Evolutionary conservation across 2,888 invertebrate genomes (phyloP).

Genomic region (Athalia cordata): DNA sequence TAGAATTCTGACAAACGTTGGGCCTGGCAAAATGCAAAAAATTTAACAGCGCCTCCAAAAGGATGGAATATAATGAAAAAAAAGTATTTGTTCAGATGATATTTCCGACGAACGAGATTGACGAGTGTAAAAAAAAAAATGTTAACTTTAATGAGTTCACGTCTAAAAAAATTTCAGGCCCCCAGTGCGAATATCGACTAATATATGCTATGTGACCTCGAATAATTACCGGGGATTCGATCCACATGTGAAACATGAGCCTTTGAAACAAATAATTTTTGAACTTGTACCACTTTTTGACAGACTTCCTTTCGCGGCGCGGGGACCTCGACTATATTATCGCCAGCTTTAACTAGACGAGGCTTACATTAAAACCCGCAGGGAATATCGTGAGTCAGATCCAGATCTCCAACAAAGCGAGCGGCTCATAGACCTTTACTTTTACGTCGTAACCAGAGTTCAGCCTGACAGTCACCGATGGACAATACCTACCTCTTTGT

Average conservation of each 20-base stretch:
- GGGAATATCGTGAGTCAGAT: constrained; percentile 33
- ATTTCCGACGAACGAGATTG: too few relatives aligned
- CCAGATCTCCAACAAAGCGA: constrained; percentile 33
- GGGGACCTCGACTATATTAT: constrained; percentile 16
- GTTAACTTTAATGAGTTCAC: too few relatives aligned
- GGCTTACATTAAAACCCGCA: constrained; percentile 3
- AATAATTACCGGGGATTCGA: not conserved
- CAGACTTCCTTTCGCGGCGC: constrained; percentile 32
- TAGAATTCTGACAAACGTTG: too few relatives aligned
- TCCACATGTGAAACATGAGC: not conserved
- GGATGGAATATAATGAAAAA: too few relatives aligned
- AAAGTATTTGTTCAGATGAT: too few relatives aligned
- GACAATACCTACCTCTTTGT: not conserved
- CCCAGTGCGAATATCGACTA: not conserved
- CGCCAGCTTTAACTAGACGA: not conserved
- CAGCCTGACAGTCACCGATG: not conserved
- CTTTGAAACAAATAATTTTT: constrained; percentile 13
- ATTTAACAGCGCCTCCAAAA: too few relatives aligned
- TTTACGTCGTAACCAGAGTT: not conserved
- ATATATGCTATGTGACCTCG: constrained; percentile 17
- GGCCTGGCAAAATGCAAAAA: too few relatives aligned
- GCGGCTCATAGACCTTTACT: not conserved
- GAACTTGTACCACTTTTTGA: constrained; percentile 29
- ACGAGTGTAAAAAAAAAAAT: too few relatives aligned
- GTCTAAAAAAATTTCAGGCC: too few relatives aligned